These are phyloP conservation scores for Trematomus loennbergii DNA, from an alignment of 2,113 vertebrate species.

Conservation along the genomic window DNA sequence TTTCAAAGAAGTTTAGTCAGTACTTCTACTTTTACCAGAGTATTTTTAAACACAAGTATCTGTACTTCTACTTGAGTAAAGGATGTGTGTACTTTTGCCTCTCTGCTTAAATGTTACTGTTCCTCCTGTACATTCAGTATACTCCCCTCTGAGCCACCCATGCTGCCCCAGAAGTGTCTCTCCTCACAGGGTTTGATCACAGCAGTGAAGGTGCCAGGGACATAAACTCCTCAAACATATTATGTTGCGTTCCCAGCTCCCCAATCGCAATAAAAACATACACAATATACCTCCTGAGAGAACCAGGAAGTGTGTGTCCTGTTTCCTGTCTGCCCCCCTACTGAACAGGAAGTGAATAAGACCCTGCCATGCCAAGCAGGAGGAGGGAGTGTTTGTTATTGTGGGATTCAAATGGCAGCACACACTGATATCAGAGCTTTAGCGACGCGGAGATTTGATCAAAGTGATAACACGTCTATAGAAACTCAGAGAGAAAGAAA, in stretches of 20 bases:
- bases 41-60: too few relatives aligned
- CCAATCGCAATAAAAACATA: conserved; percentile 56
- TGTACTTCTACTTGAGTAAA: too few relatives aligned
- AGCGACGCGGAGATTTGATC: conserved; percentile 57
- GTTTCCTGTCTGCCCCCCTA: conserved; percentile 62
- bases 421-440: conserved; percentile 44
- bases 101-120: not conserved
- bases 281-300: conserved; percentile 59
- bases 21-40: too few relatives aligned
- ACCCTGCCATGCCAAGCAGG: conserved; percentile 21
- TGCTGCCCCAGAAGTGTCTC: not conserved
- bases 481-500: conserved; percentile 50
- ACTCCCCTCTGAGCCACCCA: not conserved
- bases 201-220: not conserved
- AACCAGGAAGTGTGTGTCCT: conserved; percentile 65
- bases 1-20: too few relatives aligned
- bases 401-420: conserved; percentile 39
- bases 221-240: conserved; percentile 38
- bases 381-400: conserved; percentile 58
- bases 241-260: conserved; percentile 45
- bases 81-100: too few relatives aligned
- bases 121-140: not conserved
- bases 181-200: conserved; percentile 33
- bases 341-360: conserved; percentile 70
- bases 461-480: conserved; percentile 56